phyloP scores from a whole-genome alignment of 2,113 vertebrate species.

The Spheniscus mendiculus region DNA sequence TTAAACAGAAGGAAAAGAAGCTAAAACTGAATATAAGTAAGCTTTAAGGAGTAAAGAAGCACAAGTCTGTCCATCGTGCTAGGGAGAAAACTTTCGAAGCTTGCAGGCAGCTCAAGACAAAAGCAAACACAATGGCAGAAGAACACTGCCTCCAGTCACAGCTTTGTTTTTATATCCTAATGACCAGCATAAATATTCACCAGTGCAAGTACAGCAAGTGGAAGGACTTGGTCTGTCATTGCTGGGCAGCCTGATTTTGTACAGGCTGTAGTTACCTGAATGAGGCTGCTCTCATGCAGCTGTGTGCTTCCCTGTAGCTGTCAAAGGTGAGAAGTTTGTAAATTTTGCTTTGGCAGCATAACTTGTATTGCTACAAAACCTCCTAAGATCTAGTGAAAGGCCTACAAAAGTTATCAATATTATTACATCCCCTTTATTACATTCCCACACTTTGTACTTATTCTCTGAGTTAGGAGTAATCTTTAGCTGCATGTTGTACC shows the following conservation, averaged over 20 bases:
- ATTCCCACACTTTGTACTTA: not conserved
- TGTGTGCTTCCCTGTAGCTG: accelerated
- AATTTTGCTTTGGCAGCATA: not conserved
- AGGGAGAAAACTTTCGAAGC: not conserved
- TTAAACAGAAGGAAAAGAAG: not conserved
- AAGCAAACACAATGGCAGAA: not conserved
- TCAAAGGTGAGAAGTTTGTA: not conserved
- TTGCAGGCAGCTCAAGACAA: not conserved
- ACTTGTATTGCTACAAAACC: not conserved
- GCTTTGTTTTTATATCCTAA: not conserved
- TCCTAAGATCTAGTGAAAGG: not conserved
- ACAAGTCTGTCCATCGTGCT: not conserved
- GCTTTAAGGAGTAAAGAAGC: not conserved
- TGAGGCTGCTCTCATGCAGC: not conserved
- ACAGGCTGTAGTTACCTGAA: not conserved
- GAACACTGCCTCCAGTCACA: not conserved
- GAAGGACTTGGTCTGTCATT: not conserved
- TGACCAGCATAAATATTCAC: not conserved
- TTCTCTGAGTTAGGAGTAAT: not conserved
- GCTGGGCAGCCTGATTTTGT: not conserved
- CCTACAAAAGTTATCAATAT: not conserved
- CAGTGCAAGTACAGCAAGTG: not conserved
- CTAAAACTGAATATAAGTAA: not conserved
- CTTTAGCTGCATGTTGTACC: not conserved
- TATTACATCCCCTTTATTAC: not conserved